Conservation (phyloP, 64 coral and sea anemone species). For the Porites lutea region DNA sequence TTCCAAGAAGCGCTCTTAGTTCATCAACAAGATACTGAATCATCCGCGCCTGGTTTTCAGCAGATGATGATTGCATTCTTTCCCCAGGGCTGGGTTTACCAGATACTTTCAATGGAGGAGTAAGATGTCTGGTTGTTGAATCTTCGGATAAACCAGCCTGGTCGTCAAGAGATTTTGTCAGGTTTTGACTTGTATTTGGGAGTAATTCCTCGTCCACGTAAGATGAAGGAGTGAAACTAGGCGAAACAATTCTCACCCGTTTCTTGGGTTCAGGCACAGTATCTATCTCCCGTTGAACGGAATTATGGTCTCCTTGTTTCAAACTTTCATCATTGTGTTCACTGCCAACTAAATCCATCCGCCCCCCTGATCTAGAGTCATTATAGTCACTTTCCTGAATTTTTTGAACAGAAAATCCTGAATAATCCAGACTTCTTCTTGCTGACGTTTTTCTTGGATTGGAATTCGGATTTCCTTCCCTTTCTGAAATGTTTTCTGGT, state of each 20-base stretch:
- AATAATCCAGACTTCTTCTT: slow-evolving; percentile 60
- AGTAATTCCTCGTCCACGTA: not conserved
- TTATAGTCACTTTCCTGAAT: not conserved
- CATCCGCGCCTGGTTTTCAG: slow-evolving; percentile 74
- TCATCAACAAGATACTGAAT: slow-evolving; percentile 90
- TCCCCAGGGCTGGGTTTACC: not conserved
- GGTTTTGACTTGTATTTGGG: not conserved
- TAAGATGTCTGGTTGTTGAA: not conserved
- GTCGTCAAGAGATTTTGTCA: not conserved
- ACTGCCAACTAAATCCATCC: not conserved
- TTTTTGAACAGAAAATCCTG: slow-evolving; percentile 5
- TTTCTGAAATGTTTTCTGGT: slow-evolving; percentile 27
- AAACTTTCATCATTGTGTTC: not conserved
- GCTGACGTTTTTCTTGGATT: not conserved
- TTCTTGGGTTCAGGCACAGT: slow-evolving; percentile 41
- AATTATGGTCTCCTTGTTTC: not conserved
- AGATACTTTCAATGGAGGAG: not conserved
- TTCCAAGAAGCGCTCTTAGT: slow-evolving; percentile 82
- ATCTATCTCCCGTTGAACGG: not conserved
- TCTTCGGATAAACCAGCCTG: not conserved
- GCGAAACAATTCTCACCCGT: slow-evolving; percentile 86
- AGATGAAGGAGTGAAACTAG: not conserved
- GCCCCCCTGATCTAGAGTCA: not conserved
- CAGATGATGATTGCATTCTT: slow-evolving; percentile 30
- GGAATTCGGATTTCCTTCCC: not conserved